A percentile compares a stretch with the other conserved stretches of the same genome.
Evolutionary conservation across 2,797 vertebrate genomes (phyloP).

Genomic region (Anguilla megastoma): DNA sequence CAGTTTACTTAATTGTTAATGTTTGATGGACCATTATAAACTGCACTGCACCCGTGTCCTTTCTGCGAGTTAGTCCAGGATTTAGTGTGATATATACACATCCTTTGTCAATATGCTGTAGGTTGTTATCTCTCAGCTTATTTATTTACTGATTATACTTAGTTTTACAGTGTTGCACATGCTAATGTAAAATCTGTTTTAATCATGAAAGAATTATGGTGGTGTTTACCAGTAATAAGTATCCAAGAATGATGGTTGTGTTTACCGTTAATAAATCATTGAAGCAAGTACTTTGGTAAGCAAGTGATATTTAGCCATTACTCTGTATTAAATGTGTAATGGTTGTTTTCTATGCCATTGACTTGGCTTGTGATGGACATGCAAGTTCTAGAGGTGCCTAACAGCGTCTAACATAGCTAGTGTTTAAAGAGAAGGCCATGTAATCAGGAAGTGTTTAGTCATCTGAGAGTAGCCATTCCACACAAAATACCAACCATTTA

Average conservation of each 20-base stretch:
- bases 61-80: background rate
- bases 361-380: background rate
- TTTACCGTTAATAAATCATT: slow-evolving; percentile 1
- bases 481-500: background rate
- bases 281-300: background rate
- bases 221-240: background rate
- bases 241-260: background rate
- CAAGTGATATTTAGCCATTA: background rate
- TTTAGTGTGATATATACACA: background rate
- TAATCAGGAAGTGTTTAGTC: background rate
- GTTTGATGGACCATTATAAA: background rate
- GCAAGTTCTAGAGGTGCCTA: background rate
- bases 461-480: background rate
- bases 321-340: background rate
- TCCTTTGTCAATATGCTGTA: background rate
- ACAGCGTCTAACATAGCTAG: background rate
- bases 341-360: background rate
- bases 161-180: background rate
- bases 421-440: background rate
- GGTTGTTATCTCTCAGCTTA: background rate
- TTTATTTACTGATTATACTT: background rate
- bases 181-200: background rate
- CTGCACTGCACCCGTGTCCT: background rate
- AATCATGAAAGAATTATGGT: background rate
- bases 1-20: background rate